Base-by-base conservation (phyloP, 2,888 invertebrate genomes). In the Pandemis heparana region DNA sequence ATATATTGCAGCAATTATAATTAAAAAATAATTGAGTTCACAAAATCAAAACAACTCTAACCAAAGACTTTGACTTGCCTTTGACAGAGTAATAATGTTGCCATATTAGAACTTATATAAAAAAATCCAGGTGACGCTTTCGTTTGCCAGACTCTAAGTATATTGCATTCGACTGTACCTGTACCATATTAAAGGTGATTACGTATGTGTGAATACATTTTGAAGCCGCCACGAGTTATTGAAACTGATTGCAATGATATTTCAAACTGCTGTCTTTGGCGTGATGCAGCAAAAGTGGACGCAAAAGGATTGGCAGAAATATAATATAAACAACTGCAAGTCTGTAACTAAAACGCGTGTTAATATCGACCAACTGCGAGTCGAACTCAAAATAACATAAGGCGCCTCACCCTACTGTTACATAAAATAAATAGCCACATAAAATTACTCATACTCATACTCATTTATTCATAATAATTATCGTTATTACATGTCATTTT, bases 211-310 rank as follows among this genome's bases (percentile, higher is more conserved):
- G 32, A 60, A 7, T 48, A 61, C 39, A 14, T 48, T 48, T 53
- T 16, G 23, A 32, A 41, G n/a, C n/a, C 5, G 12, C 79, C 78
- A 77, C 78, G 77, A 82, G 80, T 80, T 84, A 83, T 83, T 82
- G 83, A 83, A 81, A 78, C 75, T 82, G 83, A 87, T 87, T 84
- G 83, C 85, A 86, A 82, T 90, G 91, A 89, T 89, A 91, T 91
- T 90, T 89, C 79, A 84, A 87, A 84, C 84, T 80, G 85, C 87
- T 87, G 89, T 89, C 88, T 84, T 83, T 88, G 88, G 83, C 86
- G 87, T 92, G 92, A 92, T 91, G 89, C 89, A 90, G 90, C 90
- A 82, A 81, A 80, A 85, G 84, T 85, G 76, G 77, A n/a, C 48
- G 51, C 38, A 14, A 23, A 61, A 48, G 9, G 12, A n/a, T 63